These are phyloP conservation scores for Esox lucius DNA, from an alignment of 2,797 vertebrate species.

Conservation along the genomic window DNA sequence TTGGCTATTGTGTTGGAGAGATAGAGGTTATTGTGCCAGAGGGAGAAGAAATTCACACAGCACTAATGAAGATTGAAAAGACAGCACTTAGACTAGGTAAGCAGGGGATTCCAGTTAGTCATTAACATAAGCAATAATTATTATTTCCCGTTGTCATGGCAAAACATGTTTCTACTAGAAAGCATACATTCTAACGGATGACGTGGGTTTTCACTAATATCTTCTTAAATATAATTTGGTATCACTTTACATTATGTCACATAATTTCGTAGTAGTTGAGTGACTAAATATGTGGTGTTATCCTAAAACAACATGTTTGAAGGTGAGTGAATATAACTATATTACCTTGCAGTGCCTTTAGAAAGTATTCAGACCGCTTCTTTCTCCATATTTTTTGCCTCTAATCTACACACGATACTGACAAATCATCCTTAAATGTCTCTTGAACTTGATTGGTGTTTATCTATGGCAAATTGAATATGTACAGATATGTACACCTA, in stretches of 20 bases:
- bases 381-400: no score
- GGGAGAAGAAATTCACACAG: slow-evolving; percentile 64
- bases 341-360: not conserved
- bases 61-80: slow-evolving; percentile 69
- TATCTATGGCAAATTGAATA: no score
- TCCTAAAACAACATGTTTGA: not conserved
- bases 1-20: slow-evolving; percentile 78
- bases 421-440: no score
- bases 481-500: no score
- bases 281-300: not conserved
- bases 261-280: not conserved
- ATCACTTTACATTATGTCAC: not conserved
- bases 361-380: no score
- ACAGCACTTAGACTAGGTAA: slow-evolving; percentile 72
- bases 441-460: no score
- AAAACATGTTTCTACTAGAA: not conserved
- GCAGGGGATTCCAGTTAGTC: slow-evolving; percentile 11
- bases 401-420: no score
- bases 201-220: not conserved
- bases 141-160: not conserved
- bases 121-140: not conserved
- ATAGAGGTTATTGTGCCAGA: slow-evolving; percentile 77
- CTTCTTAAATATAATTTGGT: not conserved
- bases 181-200: not conserved
- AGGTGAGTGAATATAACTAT: slow-evolving; percentile 3